Base-by-base conservation (phyloP, 2,113 vertebrate genomes). In the Sinocyclocheilus anshuiensis region DNA sequence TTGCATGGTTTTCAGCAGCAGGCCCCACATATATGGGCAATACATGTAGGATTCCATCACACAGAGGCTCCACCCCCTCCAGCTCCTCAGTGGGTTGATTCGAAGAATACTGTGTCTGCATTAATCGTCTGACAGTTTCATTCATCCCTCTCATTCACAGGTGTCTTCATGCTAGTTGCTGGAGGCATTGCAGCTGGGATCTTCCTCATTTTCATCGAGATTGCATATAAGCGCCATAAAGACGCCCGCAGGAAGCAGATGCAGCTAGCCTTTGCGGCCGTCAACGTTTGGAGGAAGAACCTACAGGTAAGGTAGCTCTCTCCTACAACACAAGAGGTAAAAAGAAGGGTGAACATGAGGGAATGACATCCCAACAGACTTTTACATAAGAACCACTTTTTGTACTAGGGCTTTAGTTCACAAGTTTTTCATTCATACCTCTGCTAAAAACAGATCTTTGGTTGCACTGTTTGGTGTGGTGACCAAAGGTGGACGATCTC, bases 161-260 rank as follows among this genome's bases (percentile, higher is more conserved):
- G 96, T 87, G 96, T 97, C 87, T 97, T 97, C 93, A 97, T 97
- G 96, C 94, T 92, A 65, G 91, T 90, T 26, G 91, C 90, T 65
- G 98, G 98, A 53, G 98, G 98, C 92, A 99, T 99, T 90, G 98
- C 98, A 79, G 98, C 98, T 0, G 98, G 98, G 48, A 99, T 99
- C 94, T 99, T 99, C 94, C 95, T 99, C 93, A 99, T 99, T 94
- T 99, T 99, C 93, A 99, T 99, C 9, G 98, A 99, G 90, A 99
- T 99, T 2, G 98, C 98, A 84, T 99, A 99, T 94, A 99, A 99
- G 92, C 96, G 98, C 18, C 98, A 99, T 94, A 99, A 99, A 94
- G 98, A 99, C 0, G 98, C 98, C 2, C 97, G 98, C 78, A 95
- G 98, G 93, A 99, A 99, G 95, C 98, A 99, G 96, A 99, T 99